Evolutionary conservation across 2,113 vertebrate species (phyloP).

Genomic region (Parus major): DNA sequence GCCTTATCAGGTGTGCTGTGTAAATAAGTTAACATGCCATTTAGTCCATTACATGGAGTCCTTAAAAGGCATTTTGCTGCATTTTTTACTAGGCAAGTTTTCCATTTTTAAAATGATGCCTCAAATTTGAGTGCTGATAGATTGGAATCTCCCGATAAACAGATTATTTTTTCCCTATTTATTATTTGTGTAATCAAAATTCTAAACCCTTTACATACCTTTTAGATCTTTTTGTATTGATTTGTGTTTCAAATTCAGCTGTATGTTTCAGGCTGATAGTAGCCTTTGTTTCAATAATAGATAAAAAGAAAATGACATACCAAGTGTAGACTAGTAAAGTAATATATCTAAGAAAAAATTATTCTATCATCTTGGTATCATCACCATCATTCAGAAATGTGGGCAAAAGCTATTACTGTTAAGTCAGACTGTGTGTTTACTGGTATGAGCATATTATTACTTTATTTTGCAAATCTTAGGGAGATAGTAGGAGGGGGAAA

Average conservation of each 20-base stretch:
- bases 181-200: not conserved
- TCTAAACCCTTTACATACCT: not conserved
- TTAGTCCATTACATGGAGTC: not conserved
- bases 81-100: constrained; percentile 25
- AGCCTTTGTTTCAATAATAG: constrained; percentile 50
- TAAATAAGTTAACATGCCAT: not conserved
- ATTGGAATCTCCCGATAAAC: not conserved
- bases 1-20: not conserved
- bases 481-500: not conserved
- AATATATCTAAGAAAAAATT: not conserved
- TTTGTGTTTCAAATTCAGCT: not conserved
- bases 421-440: constrained; percentile 10
- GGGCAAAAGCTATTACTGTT: constrained; percentile 32
- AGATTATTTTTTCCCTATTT: not conserved
- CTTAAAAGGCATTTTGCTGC: constrained; percentile 1
- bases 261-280: constrained; percentile 43
- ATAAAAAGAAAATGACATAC: constrained; percentile 26
- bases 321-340: not conserved
- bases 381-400: constrained; percentile 1
- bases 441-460: not conserved
- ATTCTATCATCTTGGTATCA: constrained; percentile 1
- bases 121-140: not conserved
- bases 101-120: constrained; percentile 15
- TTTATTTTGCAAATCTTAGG: constrained; percentile 4
- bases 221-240: not conserved